Evolutionary conservation across 64 coral and sea anemone species (phyloP).

Genomic region (Trachythela sp.): DNA sequence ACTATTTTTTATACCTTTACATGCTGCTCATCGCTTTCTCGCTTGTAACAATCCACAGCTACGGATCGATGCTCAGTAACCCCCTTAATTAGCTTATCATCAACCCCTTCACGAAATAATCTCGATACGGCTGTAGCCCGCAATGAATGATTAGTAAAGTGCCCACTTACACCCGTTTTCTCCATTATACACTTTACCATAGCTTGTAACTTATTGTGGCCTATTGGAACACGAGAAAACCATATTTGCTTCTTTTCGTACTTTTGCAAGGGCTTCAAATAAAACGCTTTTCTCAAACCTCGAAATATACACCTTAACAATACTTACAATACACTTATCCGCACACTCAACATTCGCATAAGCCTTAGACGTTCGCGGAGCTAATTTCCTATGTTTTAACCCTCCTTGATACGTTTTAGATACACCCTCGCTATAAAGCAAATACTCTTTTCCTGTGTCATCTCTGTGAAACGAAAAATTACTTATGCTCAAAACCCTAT

Average conservation of each 20-base stretch:
- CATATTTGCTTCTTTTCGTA: conserved; percentile 29
- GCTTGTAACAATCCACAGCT: conserved; percentile 4
- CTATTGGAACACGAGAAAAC: conserved; percentile 38
- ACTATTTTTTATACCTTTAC: neutral
- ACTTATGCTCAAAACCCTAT: neutral
- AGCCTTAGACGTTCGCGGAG: neutral
- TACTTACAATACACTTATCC: neutral
- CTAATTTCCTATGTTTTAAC: conserved; percentile 31
- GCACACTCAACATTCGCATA: neutral
- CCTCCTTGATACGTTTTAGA: too few relatives aligned
- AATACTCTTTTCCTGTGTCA: too few relatives aligned
- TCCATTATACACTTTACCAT: conserved; percentile 30
- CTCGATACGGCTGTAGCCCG: conserved; percentile 7
- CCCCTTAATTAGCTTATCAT: conserved; percentile 18
- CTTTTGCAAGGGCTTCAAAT: conserved; percentile 51
- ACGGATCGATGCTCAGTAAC: neutral
- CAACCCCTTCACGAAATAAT: conserved; percentile 33
- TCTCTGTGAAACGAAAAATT: neutral
- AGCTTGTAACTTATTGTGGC: conserved; percentile 7
- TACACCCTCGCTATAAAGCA: too few relatives aligned
- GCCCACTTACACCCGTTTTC: conserved; percentile 25
- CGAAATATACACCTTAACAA: neutral
- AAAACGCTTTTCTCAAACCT: conserved; percentile 25
- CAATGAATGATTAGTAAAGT: conserved; percentile 32
- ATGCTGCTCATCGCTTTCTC: neutral